These are phyloP conservation scores for Trididemnum clinides DNA, from an alignment of 23 tunicate genomes.

Conservation along the genomic window DNA sequence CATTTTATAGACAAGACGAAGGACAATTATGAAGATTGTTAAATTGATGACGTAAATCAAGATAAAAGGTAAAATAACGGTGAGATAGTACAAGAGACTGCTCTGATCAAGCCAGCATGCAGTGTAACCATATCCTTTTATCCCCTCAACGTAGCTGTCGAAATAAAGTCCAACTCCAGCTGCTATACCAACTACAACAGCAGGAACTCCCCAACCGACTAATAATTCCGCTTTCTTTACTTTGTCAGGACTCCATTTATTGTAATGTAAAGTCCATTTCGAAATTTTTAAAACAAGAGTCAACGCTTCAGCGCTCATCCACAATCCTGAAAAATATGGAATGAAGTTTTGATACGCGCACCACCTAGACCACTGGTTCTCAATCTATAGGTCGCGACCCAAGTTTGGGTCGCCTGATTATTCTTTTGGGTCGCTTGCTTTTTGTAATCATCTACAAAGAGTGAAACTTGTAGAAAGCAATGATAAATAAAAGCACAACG, in stretches of 20 bases:
- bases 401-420: no score
- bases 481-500: no score
- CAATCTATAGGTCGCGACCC: no score
- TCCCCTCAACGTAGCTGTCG: constrained; percentile 4
- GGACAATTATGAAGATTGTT: constrained; percentile 6
- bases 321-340: constrained; percentile 43
- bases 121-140: background rate
- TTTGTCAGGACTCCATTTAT: constrained; percentile 23
- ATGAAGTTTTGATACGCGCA: no score
- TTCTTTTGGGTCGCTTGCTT: no score
- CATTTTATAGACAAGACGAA: constrained; percentile 49
- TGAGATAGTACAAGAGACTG: background rate
- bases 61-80: constrained; percentile 45
- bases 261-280: constrained; percentile 20
- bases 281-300: constrained; percentile 62
- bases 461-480: no score
- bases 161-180: constrained; percentile 30
- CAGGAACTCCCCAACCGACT: constrained; percentile 44
- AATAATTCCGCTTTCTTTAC: constrained; percentile 3
- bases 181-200: constrained; percentile 18
- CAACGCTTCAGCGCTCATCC: constrained; percentile 71
- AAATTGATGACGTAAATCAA: constrained; percentile 20
- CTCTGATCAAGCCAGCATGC: constrained; percentile 44
- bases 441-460: no score
- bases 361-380: no score